Conservation (phyloP, 2,113 vertebrate genomes). For the Thamnaconus septentrionalis region DNA sequence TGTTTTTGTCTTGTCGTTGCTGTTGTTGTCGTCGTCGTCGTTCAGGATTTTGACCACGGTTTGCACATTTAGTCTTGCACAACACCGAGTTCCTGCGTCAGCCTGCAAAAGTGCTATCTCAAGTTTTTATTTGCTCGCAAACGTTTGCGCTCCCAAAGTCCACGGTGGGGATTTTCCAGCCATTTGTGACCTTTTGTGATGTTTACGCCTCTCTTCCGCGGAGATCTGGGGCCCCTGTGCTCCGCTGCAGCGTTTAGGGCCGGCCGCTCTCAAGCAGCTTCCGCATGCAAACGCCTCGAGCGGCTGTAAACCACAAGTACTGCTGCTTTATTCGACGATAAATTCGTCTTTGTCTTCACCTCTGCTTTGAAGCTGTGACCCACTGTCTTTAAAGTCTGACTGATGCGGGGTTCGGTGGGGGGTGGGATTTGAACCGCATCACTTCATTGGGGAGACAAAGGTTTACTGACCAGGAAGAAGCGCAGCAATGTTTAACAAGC, state of each 20-base stretch:
- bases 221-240: background rate
- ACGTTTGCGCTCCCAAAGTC: slow-evolving; percentile 2
- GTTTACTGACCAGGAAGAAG: slow-evolving; percentile 2
- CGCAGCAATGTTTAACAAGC: background rate
- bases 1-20: too few relatives aligned
- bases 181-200: slow-evolving; percentile 22
- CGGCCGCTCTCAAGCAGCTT: background rate
- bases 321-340: background rate
- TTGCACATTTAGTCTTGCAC: background rate
- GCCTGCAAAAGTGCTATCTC: slow-evolving; percentile 2
- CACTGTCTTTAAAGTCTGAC: slow-evolving; percentile 20
- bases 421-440: slow-evolving; percentile 22
- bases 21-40: too few relatives aligned
- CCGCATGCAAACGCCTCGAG: slow-evolving; percentile 23
- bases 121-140: slow-evolving; percentile 19
- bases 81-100: background rate
- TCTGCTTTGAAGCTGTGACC: background rate
- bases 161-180: slow-evolving; percentile 1
- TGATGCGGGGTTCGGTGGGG: too few relatives aligned
- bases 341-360: background rate
- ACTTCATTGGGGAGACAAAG: background rate
- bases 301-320: background rate
- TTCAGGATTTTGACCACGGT: too few relatives aligned
- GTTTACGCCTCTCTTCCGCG: background rate
- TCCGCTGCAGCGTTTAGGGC: background rate